Base-by-base conservation (phyloP, 2,113 vertebrate species). In the Notiomystis cincta region DNA sequence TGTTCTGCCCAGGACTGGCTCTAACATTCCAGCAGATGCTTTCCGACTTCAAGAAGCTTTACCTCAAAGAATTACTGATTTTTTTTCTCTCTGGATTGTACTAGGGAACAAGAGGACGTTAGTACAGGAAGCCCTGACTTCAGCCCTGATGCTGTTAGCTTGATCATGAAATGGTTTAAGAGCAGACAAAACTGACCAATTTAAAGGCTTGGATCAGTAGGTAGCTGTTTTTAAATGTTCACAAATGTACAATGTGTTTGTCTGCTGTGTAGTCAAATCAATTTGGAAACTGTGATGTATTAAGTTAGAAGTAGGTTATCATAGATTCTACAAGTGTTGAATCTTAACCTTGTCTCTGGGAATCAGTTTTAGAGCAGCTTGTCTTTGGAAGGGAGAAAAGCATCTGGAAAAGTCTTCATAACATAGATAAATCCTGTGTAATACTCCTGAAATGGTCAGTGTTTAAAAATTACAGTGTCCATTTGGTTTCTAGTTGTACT, bases 1-100 rank as follows among this genome's bases (percentile, higher is more conserved):
- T 3, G 1, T 88, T 82, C 83, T 92, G 80, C 66, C 88, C 72
- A 82, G 84, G 67, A 56, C 80, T 82, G 87, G 40, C 27, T 79
- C 23, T 93, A 53, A 84, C 95, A 95, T 85, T 96, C 76, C 89
- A 95, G n/a, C 28, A 90, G 56, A 44, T 85, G 82, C 66, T 88
- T 84, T 94, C 82, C 91, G 61, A 82, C 33, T 75, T 76, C 20
- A 83, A 65, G 81, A 76, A 79, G 40, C 47, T 88, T 96, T 89
- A 65, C 70, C 78, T 94, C 60, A 78, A 76, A 95, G 7, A 89
- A 76, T 50, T 83, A 58, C 0, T 76, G 31, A 4, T 28, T 51
- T 48, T 38, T 69, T 38, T 47, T 13, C 16, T 44, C 45, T 58
- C 53, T 47, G 62, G 44, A 64, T 58, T 89, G 25, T 51, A 45